Evolutionary conservation across 2,113 vertebrate genomes (phyloP).

Genomic region (Tichodroma muraria): DNA sequence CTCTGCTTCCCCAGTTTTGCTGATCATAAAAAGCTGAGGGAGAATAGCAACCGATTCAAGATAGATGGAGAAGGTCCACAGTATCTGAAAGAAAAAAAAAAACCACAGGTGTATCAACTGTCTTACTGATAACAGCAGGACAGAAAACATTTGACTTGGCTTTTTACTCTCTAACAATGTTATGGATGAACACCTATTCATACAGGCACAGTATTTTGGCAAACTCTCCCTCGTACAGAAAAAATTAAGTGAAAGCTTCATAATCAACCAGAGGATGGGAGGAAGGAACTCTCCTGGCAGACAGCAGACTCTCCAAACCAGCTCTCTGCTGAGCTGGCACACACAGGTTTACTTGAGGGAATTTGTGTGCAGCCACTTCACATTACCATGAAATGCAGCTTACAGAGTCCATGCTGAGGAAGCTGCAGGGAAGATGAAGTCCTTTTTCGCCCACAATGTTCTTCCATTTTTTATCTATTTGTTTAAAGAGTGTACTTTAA

Average conservation of each 20-base stretch:
- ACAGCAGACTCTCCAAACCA: not conserved
- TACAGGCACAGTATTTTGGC: not conserved
- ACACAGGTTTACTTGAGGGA: not conserved
- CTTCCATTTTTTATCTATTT: not conserved
- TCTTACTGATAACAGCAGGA: not conserved
- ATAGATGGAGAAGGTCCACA: constrained; percentile 99
- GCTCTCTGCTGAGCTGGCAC: not conserved
- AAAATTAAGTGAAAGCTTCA: not conserved
- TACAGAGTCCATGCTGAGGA: not conserved
- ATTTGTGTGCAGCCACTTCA: not conserved
- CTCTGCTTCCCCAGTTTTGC: constrained; percentile 97
- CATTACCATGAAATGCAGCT: not conserved
- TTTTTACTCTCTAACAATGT: not conserved
- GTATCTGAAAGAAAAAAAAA: constrained; percentile 73
- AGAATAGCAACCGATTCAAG: constrained; percentile 96
- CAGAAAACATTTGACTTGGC: not conserved
- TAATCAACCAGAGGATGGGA: not conserved
- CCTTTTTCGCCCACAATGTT: not conserved
- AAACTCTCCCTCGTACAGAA: not conserved
- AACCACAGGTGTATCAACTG: not conserved
- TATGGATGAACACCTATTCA: not conserved
- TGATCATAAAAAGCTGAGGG: constrained; percentile 99
- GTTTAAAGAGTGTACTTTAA: not conserved
- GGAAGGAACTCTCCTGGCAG: not conserved
- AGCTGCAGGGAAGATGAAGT: not conserved